Conservation (phyloP, 2,888 invertebrate genomes). For the Dorcus parallelipipedus region DNA sequence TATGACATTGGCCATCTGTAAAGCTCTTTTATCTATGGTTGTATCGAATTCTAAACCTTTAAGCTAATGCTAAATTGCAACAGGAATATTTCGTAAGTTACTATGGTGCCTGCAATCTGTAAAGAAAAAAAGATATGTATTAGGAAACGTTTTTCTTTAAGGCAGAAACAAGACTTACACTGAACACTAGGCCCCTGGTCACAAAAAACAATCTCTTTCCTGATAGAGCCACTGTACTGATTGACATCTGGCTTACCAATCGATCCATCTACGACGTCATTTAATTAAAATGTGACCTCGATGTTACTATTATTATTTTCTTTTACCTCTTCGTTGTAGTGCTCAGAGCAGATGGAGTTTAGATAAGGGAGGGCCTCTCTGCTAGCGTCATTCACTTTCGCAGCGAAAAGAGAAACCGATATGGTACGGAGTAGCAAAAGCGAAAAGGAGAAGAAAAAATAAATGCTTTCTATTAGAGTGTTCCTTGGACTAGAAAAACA, state of each 20-base stretch:
- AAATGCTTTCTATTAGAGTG: slow-evolving; percentile 51
- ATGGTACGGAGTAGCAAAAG: slow-evolving; percentile 60
- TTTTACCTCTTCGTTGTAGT: slow-evolving; percentile 47
- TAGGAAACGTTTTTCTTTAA: background rate
- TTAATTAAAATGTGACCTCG: background rate
- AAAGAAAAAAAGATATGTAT: slow-evolving; percentile 5
- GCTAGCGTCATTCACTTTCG: slow-evolving; percentile 44
- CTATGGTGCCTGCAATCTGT: slow-evolving; percentile 55
- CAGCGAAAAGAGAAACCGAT: slow-evolving; percentile 45
- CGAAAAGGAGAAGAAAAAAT: slow-evolving; percentile 65
- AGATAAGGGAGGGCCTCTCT: slow-evolving; percentile 42
- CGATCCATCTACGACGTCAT: slow-evolving; percentile 53
- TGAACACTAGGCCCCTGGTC: slow-evolving; percentile 6
- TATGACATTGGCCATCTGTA: no score
- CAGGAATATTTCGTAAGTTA: slow-evolving; percentile 65
- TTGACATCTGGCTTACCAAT: slow-evolving; percentile 56
- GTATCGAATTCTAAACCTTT: no score
- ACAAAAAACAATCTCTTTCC: slow-evolving; percentile 11
- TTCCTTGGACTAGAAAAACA: no score
- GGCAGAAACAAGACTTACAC: background rate
- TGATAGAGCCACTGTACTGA: slow-evolving; percentile 47
- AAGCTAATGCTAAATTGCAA: slow-evolving; percentile 45
- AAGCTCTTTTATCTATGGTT: no score
- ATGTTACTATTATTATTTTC: no score
- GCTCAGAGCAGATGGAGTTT: slow-evolving; percentile 45